These are phyloP conservation scores for Gavialis gangeticus DNA, from an alignment of 2,113 vertebrate species.

Conservation along the genomic window DNA sequence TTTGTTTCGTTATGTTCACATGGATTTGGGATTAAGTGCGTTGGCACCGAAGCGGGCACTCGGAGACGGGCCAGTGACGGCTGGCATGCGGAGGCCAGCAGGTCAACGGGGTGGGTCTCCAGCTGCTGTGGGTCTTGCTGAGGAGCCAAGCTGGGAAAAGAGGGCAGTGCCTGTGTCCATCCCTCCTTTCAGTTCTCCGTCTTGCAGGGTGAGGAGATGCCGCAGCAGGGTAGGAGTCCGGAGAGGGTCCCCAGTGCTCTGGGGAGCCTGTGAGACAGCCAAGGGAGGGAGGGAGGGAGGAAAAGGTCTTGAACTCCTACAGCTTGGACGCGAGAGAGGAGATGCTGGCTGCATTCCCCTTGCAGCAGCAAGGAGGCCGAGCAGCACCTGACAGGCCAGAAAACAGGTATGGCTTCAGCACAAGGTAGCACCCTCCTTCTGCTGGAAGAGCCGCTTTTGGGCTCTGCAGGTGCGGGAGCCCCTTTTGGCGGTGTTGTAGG, in stretches of 20 bases:
- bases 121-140: accelerated
- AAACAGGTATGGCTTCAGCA: not conserved
- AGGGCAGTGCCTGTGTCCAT: not conserved
- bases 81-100: not conserved
- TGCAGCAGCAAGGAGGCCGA: accelerated
- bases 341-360: not conserved
- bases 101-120: not conserved
- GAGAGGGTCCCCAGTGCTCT: too few relatives aligned
- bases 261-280: not conserved
- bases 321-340: not conserved
- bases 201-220: not conserved
- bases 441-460: not conserved
- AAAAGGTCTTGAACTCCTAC: not conserved
- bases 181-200: not conserved
- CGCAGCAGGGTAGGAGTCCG: not conserved
- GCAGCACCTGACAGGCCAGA: not conserved
- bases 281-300: not conserved
- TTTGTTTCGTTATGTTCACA: not conserved
- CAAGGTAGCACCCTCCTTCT: not conserved
- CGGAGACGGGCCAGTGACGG: not conserved
- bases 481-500: accelerated
- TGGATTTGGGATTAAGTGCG: accelerated
- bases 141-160: not conserved
- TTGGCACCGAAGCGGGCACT: not conserved
- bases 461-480: not conserved